These are phyloP conservation scores for Drosophila novamexicana DNA, from an alignment of 1,140 invertebrate genomes.

Conservation along the genomic window DNA sequence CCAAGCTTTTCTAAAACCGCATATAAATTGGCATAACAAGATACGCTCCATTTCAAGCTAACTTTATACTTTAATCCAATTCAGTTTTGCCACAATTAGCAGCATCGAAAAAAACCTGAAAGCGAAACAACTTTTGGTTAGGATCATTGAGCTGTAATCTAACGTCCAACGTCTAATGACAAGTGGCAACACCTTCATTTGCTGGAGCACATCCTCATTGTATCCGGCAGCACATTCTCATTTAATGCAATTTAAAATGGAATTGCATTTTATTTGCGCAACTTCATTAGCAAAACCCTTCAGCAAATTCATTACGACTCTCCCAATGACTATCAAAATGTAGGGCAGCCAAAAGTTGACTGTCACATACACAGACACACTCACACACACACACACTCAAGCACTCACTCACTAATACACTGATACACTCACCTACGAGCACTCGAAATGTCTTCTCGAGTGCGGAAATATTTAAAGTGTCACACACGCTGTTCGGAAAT, in stretches of 20 bases:
- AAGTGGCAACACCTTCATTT: constrained; percentile 26
- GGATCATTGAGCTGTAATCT: constrained; percentile 19
- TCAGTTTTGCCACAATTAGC: constrained; percentile 14
- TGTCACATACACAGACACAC: constrained; percentile 30
- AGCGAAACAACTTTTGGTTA: constrained; percentile 34
- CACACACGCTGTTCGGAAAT: constrained; percentile 77
- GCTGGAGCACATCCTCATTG: constrained; percentile 10
- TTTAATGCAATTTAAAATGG: constrained; percentile 73
- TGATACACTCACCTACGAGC: constrained; percentile 26
- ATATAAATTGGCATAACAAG: constrained; percentile 10
- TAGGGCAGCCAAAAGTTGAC: constrained; percentile 53
- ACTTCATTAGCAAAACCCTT: constrained; percentile 79
- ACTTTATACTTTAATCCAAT: constrained; percentile 17
- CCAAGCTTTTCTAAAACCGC: too few species aligned
- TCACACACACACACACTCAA: not conserved
- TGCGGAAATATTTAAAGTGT: constrained; percentile 82
- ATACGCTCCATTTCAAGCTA: not conserved
- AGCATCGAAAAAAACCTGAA: not conserved
- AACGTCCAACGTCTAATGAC: constrained; percentile 4
- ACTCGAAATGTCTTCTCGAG: constrained; percentile 66
- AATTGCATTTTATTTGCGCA: constrained; percentile 74
- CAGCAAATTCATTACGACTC: constrained; percentile 76
- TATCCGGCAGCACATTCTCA: constrained; percentile 37
- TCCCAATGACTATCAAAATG: constrained; percentile 61
- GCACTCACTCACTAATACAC: not conserved